Percentiles rank a stretch among this genome's conserved stretches.
Evolutionary conservation across 2,113 vertebrate genomes (phyloP).

Genomic region (Megaptera novaeangliae): DNA sequence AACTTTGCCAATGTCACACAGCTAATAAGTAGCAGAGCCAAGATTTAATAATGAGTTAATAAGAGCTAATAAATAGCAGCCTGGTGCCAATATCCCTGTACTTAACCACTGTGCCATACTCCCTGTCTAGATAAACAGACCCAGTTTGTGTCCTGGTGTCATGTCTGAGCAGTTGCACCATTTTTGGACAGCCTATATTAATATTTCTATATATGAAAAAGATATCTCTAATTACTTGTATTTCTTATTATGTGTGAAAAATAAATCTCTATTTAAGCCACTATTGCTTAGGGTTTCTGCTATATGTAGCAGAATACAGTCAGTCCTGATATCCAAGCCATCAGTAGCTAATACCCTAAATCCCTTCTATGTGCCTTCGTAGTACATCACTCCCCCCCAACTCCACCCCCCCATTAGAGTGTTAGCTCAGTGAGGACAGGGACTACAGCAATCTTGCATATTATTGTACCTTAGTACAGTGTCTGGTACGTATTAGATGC

Average conservation of each 20-base stretch:
- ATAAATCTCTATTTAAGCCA: neutral
- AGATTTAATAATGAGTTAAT: neutral
- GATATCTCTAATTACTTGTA: neutral
- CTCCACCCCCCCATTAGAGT: rapidly evolving
- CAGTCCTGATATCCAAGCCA: neutral
- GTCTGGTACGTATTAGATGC: neutral
- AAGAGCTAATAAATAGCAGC: neutral
- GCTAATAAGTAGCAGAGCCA: neutral
- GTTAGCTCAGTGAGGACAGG: neutral
- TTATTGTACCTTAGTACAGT: neutral
- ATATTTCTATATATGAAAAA: neutral
- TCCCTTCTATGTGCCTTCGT: neutral
- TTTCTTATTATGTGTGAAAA: neutral
- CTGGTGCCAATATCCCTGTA: neutral
- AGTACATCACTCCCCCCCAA: rapidly evolving
- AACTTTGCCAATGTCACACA: neutral
- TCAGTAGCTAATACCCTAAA: neutral
- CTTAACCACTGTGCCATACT: too few species aligned
- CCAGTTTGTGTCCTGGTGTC: neutral
- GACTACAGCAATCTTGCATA: neutral
- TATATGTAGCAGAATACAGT: neutral
- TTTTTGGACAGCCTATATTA: neutral
- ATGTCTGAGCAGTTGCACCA: neutral
- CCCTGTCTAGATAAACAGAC: neutral
- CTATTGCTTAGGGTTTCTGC: neutral